Evolutionary conservation across 92 coral and sea anemone species (phyloP), one percentile per base, ranked within the genome.

Genomic region (Micromussa lordhowensis): DNA sequence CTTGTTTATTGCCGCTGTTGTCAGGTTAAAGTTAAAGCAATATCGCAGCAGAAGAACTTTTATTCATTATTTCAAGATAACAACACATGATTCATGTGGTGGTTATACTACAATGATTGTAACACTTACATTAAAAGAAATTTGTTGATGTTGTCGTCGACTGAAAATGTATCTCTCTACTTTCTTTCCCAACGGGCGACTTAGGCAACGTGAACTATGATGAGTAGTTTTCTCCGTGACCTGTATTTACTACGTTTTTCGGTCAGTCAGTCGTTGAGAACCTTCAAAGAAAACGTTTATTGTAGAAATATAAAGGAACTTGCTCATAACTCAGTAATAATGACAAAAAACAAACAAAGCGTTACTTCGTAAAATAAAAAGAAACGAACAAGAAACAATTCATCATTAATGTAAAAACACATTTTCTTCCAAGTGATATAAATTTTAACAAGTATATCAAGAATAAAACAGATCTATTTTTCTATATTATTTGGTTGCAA

Each of bases 101-200:
- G 58, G 44, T 82, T 48, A 40, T 36, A 26, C n/a, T 63, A 36
- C 19, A 21, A 57, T 68, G 75, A 82, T 64, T 64, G 76, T 75
- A 63, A 44, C 29, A 40, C 75, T 82, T 61, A 82, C 54, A 24
- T 48, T 54, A 79, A 79, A 35, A 32, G 71, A 34, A 79, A 34
- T 48, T 58, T 79, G 71, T 79, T 79, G 31, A 78, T 81, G 44
- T 17, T 34, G 40, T 80, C 36, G 31, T 64, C 34, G 74, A 38
- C 36, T 38, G 36, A 19, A 81, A 64, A 38, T 63, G 75, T 81
- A 63, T 44, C 55, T 40, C n/a, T 71, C 75, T 44, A 66, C 75
- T 66, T 66, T 82, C 28, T 14, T 16, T 26, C 75, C n/a, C 85
- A 82, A 63, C 85, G 44, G 85, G 85, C 8, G 76, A 64, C 58